Percentiles rank a stretch among this genome's conserved stretches.
These are phyloP conservation scores for Paraescarpia echinospica DNA, from an alignment of 1,140 invertebrate genomes.

Conservation along the genomic window DNA sequence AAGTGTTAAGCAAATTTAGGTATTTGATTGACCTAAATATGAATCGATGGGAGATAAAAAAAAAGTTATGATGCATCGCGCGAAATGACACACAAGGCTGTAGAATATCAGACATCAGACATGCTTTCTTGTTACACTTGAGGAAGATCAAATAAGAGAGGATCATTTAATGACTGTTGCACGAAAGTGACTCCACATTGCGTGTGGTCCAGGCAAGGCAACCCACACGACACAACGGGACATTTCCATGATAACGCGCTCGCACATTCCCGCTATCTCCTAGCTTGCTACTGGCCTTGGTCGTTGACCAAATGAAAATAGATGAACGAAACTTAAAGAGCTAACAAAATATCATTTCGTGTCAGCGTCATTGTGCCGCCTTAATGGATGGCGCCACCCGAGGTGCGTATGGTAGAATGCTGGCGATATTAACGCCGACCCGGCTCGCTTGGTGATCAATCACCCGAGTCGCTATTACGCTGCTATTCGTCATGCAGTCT, in stretches of 20 bases:
- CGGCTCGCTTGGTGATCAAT: not conserved
- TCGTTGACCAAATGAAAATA: not conserved
- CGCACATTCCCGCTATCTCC: not conserved
- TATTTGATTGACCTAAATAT: too few relatives aligned
- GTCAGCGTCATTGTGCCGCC: not conserved
- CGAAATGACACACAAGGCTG: too few relatives aligned
- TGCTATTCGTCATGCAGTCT: not conserved
- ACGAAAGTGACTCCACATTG: not conserved
- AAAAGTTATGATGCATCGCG: too few relatives aligned
- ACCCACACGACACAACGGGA: not conserved
- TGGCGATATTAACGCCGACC: not conserved
- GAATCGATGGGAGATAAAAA: too few relatives aligned
- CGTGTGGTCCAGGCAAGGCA: not conserved
- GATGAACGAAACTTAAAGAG: not conserved
- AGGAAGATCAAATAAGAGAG: too few relatives aligned
- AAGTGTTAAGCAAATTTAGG: too few relatives aligned
- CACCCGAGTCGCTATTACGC: not conserved
- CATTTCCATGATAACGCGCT: not conserved
- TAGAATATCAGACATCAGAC: too few relatives aligned
- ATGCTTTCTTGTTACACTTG: too few relatives aligned
- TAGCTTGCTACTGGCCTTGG: not conserved
- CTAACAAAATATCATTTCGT: not conserved
- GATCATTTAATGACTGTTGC: not conserved
- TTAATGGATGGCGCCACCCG: not conserved
- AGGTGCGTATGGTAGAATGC: not conserved